Evolutionary conservation across 2,888 invertebrate species (phyloP).

Genomic region (Latrodectus hesperus): DNA sequence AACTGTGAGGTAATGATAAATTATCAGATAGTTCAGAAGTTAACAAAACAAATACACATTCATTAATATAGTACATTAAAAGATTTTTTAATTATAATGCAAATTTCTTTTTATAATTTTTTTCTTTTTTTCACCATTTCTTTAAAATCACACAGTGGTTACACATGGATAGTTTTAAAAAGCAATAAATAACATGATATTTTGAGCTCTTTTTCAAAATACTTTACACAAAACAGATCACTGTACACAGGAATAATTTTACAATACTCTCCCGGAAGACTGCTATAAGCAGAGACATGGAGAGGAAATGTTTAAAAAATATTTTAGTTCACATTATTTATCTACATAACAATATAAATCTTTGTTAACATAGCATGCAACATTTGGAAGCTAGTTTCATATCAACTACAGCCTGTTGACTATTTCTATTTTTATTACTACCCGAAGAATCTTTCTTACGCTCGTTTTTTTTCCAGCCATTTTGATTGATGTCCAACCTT

Average conservation of each 20-base stretch:
- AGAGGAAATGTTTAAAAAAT: conserved; percentile 42
- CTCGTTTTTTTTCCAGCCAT: conserved; percentile 70
- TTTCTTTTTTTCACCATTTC: no score
- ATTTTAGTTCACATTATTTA: conserved; percentile 17
- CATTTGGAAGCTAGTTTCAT: conserved; percentile 70
- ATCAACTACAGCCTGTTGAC: conserved; percentile 67
- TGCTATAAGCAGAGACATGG: conserved; percentile 32
- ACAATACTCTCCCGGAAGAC: conserved; percentile 44
- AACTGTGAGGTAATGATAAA: no score
- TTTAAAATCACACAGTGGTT: no score
- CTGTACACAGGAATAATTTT: conserved; percentile 41
- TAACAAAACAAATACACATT: no score
- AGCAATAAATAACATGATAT: conserved; percentile 50
- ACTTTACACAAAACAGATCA: conserved; percentile 27
- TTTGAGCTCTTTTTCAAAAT: conserved; percentile 56
- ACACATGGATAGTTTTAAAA: not conserved
- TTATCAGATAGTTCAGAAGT: no score
- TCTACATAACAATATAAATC: conserved; percentile 63
- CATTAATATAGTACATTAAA: no score
- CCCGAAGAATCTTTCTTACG: conserved; percentile 45
- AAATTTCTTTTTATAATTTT: no score
- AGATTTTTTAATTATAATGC: no score
- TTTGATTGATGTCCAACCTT: conserved; percentile 71
- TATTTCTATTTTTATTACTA: conserved; percentile 23
- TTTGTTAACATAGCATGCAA: conserved; percentile 70